Base-by-base conservation (phyloP, 2,888 invertebrate species). In the Melinopterus prodromus region DNA sequence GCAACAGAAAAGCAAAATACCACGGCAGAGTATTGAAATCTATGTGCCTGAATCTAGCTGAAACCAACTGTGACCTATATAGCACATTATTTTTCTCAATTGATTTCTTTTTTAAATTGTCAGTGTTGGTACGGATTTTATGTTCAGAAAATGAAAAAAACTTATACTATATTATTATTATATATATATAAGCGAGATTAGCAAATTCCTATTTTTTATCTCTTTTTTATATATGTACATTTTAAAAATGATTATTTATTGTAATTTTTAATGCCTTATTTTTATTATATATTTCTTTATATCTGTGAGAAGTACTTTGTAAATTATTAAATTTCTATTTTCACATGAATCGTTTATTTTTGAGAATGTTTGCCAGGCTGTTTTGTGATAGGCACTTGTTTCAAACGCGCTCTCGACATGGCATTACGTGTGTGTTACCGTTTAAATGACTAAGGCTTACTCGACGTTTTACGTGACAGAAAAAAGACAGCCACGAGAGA, bases 1-100 rank as follows among this genome's bases (percentile, higher is more conserved):
- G 79, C 84, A 84, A 69, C 74, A 72, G 26, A 72, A 74, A n/a
- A 80, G 81, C 15, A 87, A 87, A 84, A 82, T 84, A 38, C 82
- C 86, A 16, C 83, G 85, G 71, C 85, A 84, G 80, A 85, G 84
- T 85, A 89, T 90, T 83, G 89, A 90, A 89, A 89, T 90, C 84
- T 90, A 87, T 83, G 89, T 88, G 84, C 88, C 89, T 80, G 89
- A 89, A 87, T 86, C 83, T 80, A 89, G 89, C 88, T 89, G 88
- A 89, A 84, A 87, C 80, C 85, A 83, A 80, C 77, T 80, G 35
- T 16, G 75, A 36, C 69, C 74, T 36, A 15, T 14, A 14, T 37
- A 37, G 37, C 37, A 16, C 37, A 35, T 9, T 36, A 37, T 12
- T 0, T 74, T 36, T n/a, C 74, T 74, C 36, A 35, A 74, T 26